Percentiles rank a stretch among this genome's conserved stretches.
phyloP scores from a whole-genome alignment of 2,888 invertebrate genomes.

The Drosophila paramelanica region DNA sequence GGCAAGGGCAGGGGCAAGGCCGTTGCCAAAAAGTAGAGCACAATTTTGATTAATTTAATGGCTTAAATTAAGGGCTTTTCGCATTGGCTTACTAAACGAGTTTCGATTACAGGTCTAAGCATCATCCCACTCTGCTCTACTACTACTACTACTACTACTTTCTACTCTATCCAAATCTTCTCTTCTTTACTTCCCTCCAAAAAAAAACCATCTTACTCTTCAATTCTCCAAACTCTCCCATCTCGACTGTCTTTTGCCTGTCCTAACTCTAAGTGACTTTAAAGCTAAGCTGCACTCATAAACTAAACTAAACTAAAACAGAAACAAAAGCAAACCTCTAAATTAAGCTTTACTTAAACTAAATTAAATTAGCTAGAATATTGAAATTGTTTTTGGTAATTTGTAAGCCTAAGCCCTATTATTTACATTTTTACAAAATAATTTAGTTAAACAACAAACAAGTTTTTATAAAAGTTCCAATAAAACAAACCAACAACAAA shows the following conservation, averaged over 20 bases:
- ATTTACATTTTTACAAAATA: slow-evolving; percentile 31
- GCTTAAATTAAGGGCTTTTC: slow-evolving; percentile 9
- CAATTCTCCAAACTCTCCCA: slow-evolving; percentile 49
- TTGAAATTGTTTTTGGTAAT: slow-evolving; percentile 73
- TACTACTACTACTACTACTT: slow-evolving; percentile 41
- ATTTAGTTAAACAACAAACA: slow-evolving; percentile 51
- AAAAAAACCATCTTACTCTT: slow-evolving; percentile 51
- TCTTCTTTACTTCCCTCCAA: slow-evolving; percentile 48
- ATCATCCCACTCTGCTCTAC: slow-evolving; percentile 49
- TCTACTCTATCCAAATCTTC: slow-evolving; percentile 50
- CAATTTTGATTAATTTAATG: slow-evolving; percentile 8
- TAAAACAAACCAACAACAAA: slow-evolving; percentile 66
- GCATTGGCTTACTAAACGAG: slow-evolving; percentile 58
- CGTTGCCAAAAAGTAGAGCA: slow-evolving; percentile 55
- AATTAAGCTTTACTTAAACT: slow-evolving; percentile 63
- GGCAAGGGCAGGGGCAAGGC: slow-evolving; percentile 74
- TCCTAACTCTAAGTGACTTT: slow-evolving; percentile 48
- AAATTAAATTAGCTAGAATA: slow-evolving; percentile 76
- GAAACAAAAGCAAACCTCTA: slow-evolving; percentile 5
- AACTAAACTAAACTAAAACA: not conserved
- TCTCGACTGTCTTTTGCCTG: slow-evolving; percentile 67
- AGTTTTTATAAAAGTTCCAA: slow-evolving; percentile 49
- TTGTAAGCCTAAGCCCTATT: slow-evolving; percentile 47
- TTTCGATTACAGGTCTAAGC: slow-evolving; percentile 79
- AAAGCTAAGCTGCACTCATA: slow-evolving; percentile 53